Base-by-base conservation (phyloP, 1,140 invertebrate species). In the Drosophila watanabei region DNA sequence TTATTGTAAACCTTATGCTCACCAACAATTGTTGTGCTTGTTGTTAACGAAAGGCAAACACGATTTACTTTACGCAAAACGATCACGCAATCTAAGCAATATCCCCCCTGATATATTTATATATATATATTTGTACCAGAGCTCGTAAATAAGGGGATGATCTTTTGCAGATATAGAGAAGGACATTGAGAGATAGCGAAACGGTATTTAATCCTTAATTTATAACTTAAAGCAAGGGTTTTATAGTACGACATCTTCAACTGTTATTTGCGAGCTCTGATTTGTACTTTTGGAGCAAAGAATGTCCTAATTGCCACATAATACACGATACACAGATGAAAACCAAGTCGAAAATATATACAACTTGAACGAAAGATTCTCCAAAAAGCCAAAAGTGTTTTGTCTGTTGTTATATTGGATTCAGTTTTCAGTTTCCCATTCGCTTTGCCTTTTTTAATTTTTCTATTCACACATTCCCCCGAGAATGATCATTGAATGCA, bases 1-100 rank as follows among this genome's bases (percentile, higher is more conserved):
- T 77, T 56, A 79, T 90, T 90, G 86, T 90, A 90, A 90, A 90
- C 86, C 86, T 90, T 90, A 90, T 90, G 86, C 86, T 90, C 86
- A 90, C 86, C 86, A 86, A 82, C 85, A 90, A 52, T 33, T 52
- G 82, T 90, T 82, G 87, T 86, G 86, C 86, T 88, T 89, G 80
- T 87, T 82, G 65, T 75, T 68, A 66, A 66, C 64, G 46, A 69
- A 6, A 64, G 75, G 78, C 71, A 78, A 65, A 61, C 54, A 57
- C 64, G 75, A 73, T 78, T 57, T 87, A 80, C 80, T 69, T 72
- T 70, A 80, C 56, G 45, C 63, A 54, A 59, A 30, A 28, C 66
- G 46, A 62, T 70, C 32, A 48, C 49, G 39, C 37, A 54, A 45
- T 37, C 51, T 41, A 63, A 59, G 80, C 58, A 63, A 68, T 37